These are phyloP conservation scores for Diabrotica virgifera DNA, from an alignment of 1,140 invertebrate genomes.

Conservation along the genomic window DNA sequence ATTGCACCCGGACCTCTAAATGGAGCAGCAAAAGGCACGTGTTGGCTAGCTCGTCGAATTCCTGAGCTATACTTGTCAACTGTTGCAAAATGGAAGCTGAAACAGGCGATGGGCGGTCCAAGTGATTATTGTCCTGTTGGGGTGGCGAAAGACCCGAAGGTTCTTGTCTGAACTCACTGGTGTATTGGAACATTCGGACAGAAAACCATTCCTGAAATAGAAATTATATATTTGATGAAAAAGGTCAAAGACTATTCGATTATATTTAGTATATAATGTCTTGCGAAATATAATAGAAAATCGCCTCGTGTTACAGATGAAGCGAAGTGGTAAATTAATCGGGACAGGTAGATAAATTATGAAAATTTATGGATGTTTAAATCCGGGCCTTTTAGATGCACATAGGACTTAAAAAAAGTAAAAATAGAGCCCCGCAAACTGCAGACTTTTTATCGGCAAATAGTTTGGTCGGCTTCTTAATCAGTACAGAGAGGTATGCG, in stretches of 20 bases:
- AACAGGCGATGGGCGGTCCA: slow-evolving; percentile 32
- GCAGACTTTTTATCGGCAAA: too few relatives aligned
- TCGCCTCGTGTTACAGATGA: background rate
- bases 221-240: background rate
- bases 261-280: too few relatives aligned
- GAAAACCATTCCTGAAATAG: slow-evolving; percentile 64
- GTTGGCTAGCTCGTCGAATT: slow-evolving; percentile 86
- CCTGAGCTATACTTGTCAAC: slow-evolving; percentile 64
- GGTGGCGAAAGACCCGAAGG: slow-evolving; percentile 43
- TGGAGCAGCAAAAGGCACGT: slow-evolving; percentile 88
- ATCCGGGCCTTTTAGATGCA: too few relatives aligned
- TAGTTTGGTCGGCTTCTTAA: too few relatives aligned
- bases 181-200: slow-evolving; percentile 53
- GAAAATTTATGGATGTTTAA: too few relatives aligned
- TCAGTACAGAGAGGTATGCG: too few relatives aligned
- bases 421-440: too few relatives aligned
- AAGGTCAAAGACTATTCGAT: too few relatives aligned
- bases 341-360: background rate
- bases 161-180: slow-evolving; percentile 52
- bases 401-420: too few relatives aligned
- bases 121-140: slow-evolving; percentile 37
- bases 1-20: slow-evolving; percentile 88
- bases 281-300: background rate
- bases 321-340: background rate
- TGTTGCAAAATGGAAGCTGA: slow-evolving; percentile 51